phyloP scores from a whole-genome alignment of 2,797 vertebrate species.

The Limnodromus scolopaceus region DNA sequence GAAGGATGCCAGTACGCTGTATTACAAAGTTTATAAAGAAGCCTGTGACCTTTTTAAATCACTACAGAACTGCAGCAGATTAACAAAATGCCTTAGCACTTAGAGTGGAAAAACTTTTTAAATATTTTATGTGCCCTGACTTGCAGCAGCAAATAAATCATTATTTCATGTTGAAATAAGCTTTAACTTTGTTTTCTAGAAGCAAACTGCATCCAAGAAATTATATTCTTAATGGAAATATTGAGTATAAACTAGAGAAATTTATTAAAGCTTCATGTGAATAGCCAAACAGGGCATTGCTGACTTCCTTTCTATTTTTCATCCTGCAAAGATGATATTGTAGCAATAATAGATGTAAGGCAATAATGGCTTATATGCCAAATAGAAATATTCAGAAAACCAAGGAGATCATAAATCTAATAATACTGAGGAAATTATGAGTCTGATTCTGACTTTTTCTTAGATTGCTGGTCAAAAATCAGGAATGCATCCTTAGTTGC shows the following conservation, averaged over 20 bases:
- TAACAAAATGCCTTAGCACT: constrained; percentile 8
- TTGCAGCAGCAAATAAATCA: neutral
- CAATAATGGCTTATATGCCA: neutral
- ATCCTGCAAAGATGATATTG: neutral
- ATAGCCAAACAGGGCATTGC: neutral
- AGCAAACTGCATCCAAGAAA: neutral
- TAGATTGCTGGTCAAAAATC: neutral
- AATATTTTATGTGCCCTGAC: constrained; percentile 10
- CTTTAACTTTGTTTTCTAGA: constrained; percentile 12
- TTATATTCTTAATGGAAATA: neutral
- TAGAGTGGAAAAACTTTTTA: neutral
- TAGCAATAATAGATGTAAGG: neutral
- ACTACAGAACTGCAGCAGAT: neutral
- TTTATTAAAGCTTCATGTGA: neutral
- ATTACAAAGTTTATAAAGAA: neutral
- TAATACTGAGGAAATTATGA: neutral
- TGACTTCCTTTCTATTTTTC: neutral
- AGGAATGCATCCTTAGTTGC: neutral
- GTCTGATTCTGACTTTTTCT: neutral
- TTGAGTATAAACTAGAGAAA: neutral
- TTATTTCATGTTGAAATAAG: neutral
- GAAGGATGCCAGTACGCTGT: neutral
- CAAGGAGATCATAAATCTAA: neutral
- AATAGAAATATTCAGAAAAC: constrained; percentile 2
- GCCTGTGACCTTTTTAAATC: neutral